Evolutionary conservation across 2,888 invertebrate species (phyloP), one percentile per base, ranked within the genome.

Genomic region (Podotricha telesiphe): DNA sequence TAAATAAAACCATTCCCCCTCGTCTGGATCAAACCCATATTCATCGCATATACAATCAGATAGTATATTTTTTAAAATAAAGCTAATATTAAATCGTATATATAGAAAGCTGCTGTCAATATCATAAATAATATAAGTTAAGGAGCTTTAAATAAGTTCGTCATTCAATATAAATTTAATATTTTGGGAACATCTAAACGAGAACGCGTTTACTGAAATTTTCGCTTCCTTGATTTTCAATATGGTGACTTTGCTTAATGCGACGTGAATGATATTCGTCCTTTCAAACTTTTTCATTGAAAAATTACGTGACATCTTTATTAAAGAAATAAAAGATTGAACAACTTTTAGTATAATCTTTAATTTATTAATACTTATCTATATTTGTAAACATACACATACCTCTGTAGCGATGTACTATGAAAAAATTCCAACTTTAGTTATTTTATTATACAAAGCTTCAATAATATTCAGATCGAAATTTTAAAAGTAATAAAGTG

Each of bases 151-250:
- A 45, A 40, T 22, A 59, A 59, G 45, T 17, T 59, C 11, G 10
- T 45, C 45, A 45, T 45, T 59, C 45, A 59, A 55, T 55, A 42
- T 42, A 42, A 20, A 58, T 42, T 45, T 22, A n/a, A 59, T 45
- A n/a, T 45, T 13, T 22, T 45, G 22, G 22, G n/a, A 22, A 59
- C 59, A 22, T 59, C n/a, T 45, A 59, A 59, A 45, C 42, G 22
- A 6, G 28, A 28, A 10, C 28, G 0, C 53, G 53, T 53, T 37
- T 34, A 17, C 55, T 22, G 22, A 59, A 59, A 59, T 45, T 45
- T 59, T n/a, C 59, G 59, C 42, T 59, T 59, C 22, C 22, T 22
- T 45, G 59, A 59, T 45, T 59, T 59, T 59, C 22, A 59, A 59
- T 59, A 59, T 17, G 45, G 45, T 59, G 45, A 59, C 22, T 59